Conservation (phyloP, 64 coral and sea anemone species). For the Astreopora myriophthalma region DNA sequence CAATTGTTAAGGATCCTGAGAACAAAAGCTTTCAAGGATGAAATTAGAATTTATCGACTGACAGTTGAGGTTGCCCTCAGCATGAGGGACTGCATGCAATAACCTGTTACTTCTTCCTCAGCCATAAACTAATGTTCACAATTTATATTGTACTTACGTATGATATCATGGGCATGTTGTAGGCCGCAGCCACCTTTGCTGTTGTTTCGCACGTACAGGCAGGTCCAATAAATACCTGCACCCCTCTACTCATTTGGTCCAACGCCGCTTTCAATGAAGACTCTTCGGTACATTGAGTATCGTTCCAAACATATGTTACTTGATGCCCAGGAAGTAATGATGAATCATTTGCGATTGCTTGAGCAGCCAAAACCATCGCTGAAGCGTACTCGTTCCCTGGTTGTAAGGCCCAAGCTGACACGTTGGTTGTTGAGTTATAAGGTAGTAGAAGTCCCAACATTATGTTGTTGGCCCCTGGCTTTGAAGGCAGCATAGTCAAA, state of each 20-base stretch:
- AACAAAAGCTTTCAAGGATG: too few relatives aligned
- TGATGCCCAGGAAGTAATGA: neutral
- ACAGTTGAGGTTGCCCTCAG: too few relatives aligned
- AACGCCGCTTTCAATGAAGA: conserved; percentile 9
- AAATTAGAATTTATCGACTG: too few relatives aligned
- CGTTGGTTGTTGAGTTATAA: neutral
- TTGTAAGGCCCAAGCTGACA: neutral
- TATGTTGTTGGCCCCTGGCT: neutral
- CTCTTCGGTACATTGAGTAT: neutral
- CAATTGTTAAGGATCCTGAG: too few relatives aligned
- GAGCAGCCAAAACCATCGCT: conserved; percentile 1
- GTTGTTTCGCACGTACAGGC: conserved; percentile 46
- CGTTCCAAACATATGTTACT: conserved; percentile 1
- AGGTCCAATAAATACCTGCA: conserved; percentile 45
- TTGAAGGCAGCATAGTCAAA: conserved; percentile 26
- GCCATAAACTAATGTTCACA: neutral
- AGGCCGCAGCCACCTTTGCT: conserved; percentile 19
- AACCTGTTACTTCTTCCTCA: neutral
- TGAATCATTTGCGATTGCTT: conserved; percentile 2
- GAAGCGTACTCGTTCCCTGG: neutral
- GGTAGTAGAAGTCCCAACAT: conserved; percentile 48
- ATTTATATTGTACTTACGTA: conserved; percentile 62
- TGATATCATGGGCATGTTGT: conserved; percentile 55
- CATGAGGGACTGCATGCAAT: too few relatives aligned
- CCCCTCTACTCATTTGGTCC: conserved; percentile 23